A percentile compares a stretch with the other conserved stretches of the same genome.
phyloP scores from a whole-genome alignment of 37 sponge, comb jelly and placozoan genomes.

The Amphimedon queenslandica region DNA sequence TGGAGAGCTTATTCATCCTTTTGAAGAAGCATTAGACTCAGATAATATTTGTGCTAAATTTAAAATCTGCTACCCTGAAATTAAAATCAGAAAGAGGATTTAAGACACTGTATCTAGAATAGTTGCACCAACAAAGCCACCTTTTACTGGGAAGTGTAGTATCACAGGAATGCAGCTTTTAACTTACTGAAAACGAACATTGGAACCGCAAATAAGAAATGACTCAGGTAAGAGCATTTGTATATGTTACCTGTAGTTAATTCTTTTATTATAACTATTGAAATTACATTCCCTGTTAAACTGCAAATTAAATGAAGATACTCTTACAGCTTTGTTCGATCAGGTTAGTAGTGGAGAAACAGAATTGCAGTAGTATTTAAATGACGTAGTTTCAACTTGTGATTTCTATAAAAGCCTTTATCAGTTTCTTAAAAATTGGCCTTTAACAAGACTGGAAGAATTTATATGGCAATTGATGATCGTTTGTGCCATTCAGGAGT shows the following conservation, averaged over 20 bases:
- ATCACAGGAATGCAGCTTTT: neutral
- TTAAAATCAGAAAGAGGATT: slow-evolving; percentile 2
- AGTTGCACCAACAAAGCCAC: slow-evolving; percentile 11
- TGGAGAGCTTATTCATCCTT: neutral
- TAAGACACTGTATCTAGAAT: slow-evolving; percentile 7
- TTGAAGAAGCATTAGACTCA: neutral
- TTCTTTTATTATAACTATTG: neutral
- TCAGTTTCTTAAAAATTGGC: slow-evolving; percentile 33
- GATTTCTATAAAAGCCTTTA: slow-evolving; percentile 30
- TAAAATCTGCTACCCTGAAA: slow-evolving; percentile 9
- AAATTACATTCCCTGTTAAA: neutral
- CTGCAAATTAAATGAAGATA: slow-evolving; percentile 13
- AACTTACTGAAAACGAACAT: neutral
- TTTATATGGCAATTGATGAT: slow-evolving; percentile 32
- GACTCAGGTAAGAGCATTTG: neutral
- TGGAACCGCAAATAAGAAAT: neutral
- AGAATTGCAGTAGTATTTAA: neutral
- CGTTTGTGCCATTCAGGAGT: neutral
- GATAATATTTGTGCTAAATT: slow-evolving; percentile 27
- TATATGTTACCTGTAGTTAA: too few species aligned
- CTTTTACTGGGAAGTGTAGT: neutral
- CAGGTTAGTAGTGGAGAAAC: neutral
- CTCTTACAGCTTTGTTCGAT: slow-evolving; percentile 2
- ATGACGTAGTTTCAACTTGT: slow-evolving; percentile 3
- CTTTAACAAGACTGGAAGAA: slow-evolving; percentile 15